Evolutionary conservation across 2,888 invertebrate species (phyloP), one percentile per base, ranked within the genome.

Genomic region (Epistrophella euchroma): DNA sequence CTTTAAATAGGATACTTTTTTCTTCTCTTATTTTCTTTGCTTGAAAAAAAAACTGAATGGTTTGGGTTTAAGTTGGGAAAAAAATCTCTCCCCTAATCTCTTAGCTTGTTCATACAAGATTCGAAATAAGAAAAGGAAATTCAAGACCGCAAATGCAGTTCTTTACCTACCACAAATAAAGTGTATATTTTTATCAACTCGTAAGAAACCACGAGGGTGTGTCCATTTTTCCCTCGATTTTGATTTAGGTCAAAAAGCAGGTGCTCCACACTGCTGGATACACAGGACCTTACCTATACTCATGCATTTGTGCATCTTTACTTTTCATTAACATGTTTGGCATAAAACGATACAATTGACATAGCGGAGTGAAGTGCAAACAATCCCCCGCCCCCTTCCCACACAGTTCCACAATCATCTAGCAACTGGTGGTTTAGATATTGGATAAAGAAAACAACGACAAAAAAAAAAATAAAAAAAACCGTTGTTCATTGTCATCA

Each of bases 161-260:
- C 19, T 32, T 13, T 52, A 52, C n/a, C 45, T 15, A 28, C 2
- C n/a, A 6, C 28, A 15, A 43, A 0, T 10, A 45, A 6, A 60
- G 58, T 73, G 68, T 17, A 37, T 19, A n/a, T 71, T 62, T 40
- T 9, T 60, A 17, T 62, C 4, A 25, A 43, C 19, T 47, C 19
- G 7, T 32, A 35, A 62, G 32, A 43, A 62, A 58, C 71, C 74
- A 77, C 32, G 86, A 86, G 77, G 86, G 86, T 78, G 86, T 86
- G 86, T 82, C 86, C 77, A 52, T 78, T 82, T 78, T 58, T 47
- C 43, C 56, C 52, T 52, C 47, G 73, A 66, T 68, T 35, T 50
- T 25, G 35, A 82, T 71, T 74, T 86, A 82, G 86, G 86, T 86
- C 86, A 86, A 77, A 77, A 85, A 74, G 74, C 86, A 82, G 82